Evolutionary conservation across 2,888 invertebrate genomes (phyloP).

Genomic region (Amblyjoppa fuscipennis): DNA sequence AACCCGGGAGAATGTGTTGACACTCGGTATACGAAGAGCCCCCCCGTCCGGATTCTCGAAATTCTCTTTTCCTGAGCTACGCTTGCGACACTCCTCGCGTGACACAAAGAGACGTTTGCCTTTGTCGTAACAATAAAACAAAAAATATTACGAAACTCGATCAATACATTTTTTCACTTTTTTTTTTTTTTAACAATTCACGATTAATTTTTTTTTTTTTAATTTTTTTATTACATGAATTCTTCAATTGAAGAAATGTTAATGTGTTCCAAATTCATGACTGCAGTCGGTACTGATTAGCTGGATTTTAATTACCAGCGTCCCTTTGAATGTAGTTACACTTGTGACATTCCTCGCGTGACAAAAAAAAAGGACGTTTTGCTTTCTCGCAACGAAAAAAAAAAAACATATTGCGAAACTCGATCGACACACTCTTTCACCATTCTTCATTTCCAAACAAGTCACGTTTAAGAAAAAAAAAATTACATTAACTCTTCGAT

Average conservation of each 20-base stretch:
- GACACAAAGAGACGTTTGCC: not conserved
- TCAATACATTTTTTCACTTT: not conserved
- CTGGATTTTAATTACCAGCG: too few relatives aligned
- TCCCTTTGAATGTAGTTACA: not conserved
- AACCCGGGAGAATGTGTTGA: constrained; percentile 34
- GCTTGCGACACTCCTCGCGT: not conserved
- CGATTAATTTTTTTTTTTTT: too few relatives aligned
- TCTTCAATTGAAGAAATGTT: too few relatives aligned
- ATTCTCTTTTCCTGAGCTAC: constrained; percentile 11
- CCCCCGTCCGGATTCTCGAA: constrained; percentile 12
- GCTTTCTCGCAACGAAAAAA: not conserved
- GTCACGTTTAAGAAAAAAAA: not conserved
- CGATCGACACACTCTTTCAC: not conserved
- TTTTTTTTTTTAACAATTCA: not conserved
- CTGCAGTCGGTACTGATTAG: too few relatives aligned
- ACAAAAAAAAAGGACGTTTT: not conserved
- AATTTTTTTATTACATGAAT: too few relatives aligned
- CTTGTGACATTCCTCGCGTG: not conserved
- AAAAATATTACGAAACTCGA: not conserved
- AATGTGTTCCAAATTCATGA: too few relatives aligned
- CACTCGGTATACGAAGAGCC: not conserved
- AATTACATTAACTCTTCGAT: too few relatives aligned
- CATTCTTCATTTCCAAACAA: not conserved
- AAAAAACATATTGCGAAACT: not conserved
- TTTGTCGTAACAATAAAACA: not conserved